These are phyloP conservation scores for Atta cephalotes DNA, from an alignment of 1,140 invertebrate genomes.

Conservation along the genomic window DNA sequence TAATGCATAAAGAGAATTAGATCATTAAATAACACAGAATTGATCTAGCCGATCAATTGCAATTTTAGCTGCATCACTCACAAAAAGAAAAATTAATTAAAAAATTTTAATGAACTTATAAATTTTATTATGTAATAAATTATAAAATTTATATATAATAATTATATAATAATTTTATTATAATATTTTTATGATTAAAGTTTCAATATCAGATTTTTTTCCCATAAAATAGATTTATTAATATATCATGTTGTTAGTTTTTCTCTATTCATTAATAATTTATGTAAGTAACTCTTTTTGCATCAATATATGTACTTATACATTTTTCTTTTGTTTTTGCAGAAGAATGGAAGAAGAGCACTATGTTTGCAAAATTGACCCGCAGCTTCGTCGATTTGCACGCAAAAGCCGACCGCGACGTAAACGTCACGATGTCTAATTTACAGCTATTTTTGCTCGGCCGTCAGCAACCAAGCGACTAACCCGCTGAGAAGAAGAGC, in stretches of 20 bases:
- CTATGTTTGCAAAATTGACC: slow-evolving; percentile 41
- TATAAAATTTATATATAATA: too few relatives aligned
- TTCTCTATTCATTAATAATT: not conserved
- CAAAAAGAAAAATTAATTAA: not conserved
- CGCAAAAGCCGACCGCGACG: slow-evolving; percentile 67
- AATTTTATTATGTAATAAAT: too few relatives aligned
- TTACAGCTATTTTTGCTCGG: slow-evolving; percentile 79
- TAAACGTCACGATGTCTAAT: slow-evolving; percentile 80
- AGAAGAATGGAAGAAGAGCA: not conserved
- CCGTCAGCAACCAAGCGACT: slow-evolving; percentile 58
- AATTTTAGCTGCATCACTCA: not conserved
- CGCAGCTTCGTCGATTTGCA: slow-evolving; percentile 28
- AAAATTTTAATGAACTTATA: not conserved
- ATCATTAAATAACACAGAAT: not conserved
- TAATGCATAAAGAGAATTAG: not conserved
- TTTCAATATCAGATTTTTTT: not conserved
- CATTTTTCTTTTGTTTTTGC: slow-evolving; percentile 45
- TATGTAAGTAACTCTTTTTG: not conserved
- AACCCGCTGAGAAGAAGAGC: slow-evolving; percentile 44
- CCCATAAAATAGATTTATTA: not conserved
- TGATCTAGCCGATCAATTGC: not conserved
- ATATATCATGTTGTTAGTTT: not conserved
- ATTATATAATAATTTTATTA: not conserved
- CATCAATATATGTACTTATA: not conserved
- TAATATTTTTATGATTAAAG: not conserved